Conservation (phyloP, 2,888 invertebrate genomes). For the Pterostichus niger region DNA sequence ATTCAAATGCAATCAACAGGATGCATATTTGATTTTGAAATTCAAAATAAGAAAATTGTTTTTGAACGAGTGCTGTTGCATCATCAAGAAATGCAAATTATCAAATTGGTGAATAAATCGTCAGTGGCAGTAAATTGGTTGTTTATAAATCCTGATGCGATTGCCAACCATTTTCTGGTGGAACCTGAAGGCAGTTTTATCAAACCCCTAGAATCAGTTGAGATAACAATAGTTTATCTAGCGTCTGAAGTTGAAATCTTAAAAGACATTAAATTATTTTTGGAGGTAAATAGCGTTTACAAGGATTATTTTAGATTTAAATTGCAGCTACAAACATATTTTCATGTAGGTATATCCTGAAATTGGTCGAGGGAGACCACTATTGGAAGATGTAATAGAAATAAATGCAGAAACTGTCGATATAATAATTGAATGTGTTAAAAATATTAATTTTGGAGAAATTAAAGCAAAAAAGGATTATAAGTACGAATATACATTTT, state of each 20-base stretch:
- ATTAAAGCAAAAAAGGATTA: constrained; percentile 80
- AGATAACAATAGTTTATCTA: constrained; percentile 78
- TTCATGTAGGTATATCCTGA: constrained; percentile 60
- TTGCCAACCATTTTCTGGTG: constrained; percentile 69
- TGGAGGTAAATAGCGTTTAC: constrained; percentile 75
- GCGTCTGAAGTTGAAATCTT: constrained; percentile 78
- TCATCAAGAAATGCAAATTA: constrained; percentile 77
- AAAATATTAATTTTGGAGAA: constrained; percentile 79
- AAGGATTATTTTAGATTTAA: no score
- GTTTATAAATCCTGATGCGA: constrained; percentile 75
- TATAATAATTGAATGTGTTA: constrained; percentile 78
- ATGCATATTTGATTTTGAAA: constrained; percentile 78
- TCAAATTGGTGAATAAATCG: constrained; percentile 80
- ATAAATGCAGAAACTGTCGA: constrained; percentile 82
- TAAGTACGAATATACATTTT: constrained; percentile 77
- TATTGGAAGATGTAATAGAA: constrained; percentile 76
- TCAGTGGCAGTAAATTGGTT: constrained; percentile 80
- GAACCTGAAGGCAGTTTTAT: constrained; percentile 77
- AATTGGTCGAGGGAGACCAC: constrained; percentile 70
- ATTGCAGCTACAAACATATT: no score
- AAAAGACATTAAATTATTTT: constrained; percentile 72
- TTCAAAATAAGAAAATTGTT: constrained; percentile 75
- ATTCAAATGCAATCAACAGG: constrained; percentile 79
- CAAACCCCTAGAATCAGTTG: constrained; percentile 77
- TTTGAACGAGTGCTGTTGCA: constrained; percentile 81